Percentiles rank a stretch among this genome's conserved stretches.
These are phyloP conservation scores for Nothoprocta pentlandii DNA, from an alignment of 2,113 vertebrate species.

Conservation along the genomic window DNA sequence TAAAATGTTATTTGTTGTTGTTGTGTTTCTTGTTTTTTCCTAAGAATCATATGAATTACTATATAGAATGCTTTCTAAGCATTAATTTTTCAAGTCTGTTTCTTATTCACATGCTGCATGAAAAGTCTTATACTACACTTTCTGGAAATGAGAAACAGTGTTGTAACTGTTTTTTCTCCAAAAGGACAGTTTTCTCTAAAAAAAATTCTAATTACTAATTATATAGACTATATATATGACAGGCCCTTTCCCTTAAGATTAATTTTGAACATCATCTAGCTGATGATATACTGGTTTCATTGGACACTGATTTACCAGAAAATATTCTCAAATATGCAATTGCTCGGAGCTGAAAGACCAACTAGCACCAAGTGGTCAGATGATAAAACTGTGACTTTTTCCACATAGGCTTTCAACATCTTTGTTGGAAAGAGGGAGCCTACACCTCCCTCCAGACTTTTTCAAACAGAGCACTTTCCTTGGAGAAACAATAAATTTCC, in stretches of 20 bases:
- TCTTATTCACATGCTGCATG: not conserved
- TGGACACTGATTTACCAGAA: not conserved
- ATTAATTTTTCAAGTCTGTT: not conserved
- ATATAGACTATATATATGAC: not conserved
- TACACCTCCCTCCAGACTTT: not conserved
- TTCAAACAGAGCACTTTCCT: not conserved
- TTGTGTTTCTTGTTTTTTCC: too few relatives aligned
- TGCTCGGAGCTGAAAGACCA: not conserved
- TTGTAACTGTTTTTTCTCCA: not conserved
- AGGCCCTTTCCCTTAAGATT: rapidly evolving
- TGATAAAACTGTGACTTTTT: not conserved
- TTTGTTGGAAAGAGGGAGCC: not conserved
- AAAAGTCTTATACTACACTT: not conserved
- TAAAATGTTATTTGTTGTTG: not conserved
- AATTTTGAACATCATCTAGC: not conserved
- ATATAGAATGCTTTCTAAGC: not conserved
- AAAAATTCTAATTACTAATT: too few relatives aligned
- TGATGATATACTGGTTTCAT: not conserved
- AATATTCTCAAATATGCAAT: not conserved
- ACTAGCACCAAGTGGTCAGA: not conserved
- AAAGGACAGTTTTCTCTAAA: not conserved
- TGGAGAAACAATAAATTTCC: not conserved
- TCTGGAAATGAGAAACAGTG: not conserved
- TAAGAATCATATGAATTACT: not conserved
- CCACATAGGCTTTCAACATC: not conserved